phyloP scores from a whole-genome alignment of 2,113 vertebrate species.

The Coreoperca whiteheadi region DNA sequence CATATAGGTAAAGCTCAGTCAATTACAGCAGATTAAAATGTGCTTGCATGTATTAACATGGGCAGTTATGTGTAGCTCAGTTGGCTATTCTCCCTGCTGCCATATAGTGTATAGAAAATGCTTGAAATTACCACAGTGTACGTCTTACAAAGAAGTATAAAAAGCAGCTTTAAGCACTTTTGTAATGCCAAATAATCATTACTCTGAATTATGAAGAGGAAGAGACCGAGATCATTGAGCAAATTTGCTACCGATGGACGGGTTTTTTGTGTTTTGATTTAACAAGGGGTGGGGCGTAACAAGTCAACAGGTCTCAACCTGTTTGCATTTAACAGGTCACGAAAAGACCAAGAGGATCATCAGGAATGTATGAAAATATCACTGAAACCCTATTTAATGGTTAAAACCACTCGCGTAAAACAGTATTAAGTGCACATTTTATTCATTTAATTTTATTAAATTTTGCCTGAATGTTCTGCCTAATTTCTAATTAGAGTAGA shows the following conservation, averaged over 20 bases:
- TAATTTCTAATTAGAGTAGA: too few relatives aligned
- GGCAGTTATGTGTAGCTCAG: conserved; percentile 18
- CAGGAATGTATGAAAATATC: background rate
- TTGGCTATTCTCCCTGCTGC: background rate
- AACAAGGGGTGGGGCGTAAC: too few relatives aligned
- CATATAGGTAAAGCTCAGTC: conserved; percentile 41
- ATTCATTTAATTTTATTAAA: conserved; percentile 8
- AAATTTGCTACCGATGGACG: too few relatives aligned
- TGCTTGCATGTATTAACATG: conserved; percentile 51
- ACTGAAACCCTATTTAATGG: background rate
- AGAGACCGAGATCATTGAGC: background rate
- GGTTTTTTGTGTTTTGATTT: too few relatives aligned
- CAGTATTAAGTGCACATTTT: conserved; percentile 9
- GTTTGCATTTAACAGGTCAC: background rate
- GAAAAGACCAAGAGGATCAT: too few relatives aligned
- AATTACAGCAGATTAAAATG: conserved; percentile 58
- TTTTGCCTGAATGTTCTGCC: background rate
- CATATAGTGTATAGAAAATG: background rate
- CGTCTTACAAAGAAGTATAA: background rate
- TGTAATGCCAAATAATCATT: background rate
- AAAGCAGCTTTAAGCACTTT: background rate
- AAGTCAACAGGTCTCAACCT: background rate
- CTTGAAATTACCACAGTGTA: background rate
- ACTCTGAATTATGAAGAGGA: background rate
- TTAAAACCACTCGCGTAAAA: background rate